Evolutionary conservation across 2,888 invertebrate species (phyloP).

Genomic region (Macropis europaea): DNA sequence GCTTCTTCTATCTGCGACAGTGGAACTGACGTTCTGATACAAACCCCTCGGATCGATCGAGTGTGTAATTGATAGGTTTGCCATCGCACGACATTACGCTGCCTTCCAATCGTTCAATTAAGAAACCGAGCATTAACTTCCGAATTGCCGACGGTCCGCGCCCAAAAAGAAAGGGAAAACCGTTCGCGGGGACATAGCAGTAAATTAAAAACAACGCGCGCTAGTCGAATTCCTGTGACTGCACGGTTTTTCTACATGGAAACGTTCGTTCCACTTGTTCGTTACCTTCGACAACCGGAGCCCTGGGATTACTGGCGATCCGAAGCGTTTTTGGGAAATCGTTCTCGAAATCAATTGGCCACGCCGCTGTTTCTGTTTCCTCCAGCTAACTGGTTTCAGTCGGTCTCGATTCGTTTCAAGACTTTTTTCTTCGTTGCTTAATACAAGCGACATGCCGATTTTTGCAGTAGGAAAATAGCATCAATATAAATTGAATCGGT

Average conservation of each 20-base stretch:
- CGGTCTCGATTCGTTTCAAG: not conserved
- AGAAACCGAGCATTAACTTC: constrained; percentile 2
- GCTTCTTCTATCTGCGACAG: constrained; percentile 12
- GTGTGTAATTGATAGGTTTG: constrained; percentile 65
- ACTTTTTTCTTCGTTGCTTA: not conserved
- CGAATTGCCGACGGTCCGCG: not conserved
- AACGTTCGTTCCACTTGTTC: constrained; percentile 38
- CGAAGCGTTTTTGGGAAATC: constrained; percentile 42
- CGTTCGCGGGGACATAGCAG: not conserved
- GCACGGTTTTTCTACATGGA: constrained; percentile 8
- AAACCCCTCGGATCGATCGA: constrained; percentile 58
- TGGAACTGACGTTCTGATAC: constrained; percentile 25
- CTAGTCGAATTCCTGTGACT: constrained; percentile 5
- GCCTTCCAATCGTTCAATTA: constrained; percentile 31
- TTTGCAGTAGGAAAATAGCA: too few relatives aligned
- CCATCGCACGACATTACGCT: not conserved
- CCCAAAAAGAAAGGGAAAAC: not conserved
- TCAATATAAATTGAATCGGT: too few relatives aligned
- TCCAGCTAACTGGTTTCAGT: not conserved
- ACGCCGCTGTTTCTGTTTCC: constrained; percentile 53
- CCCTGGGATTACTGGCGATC: constrained; percentile 23
- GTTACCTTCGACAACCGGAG: constrained; percentile 28
- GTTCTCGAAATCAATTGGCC: constrained; percentile 59
- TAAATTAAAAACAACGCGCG: constrained; percentile 32
- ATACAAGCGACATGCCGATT: too few relatives aligned